These are phyloP conservation scores for Dendrolimus punctatus DNA, from an alignment of 1,140 invertebrate genomes.

Conservation along the genomic window DNA sequence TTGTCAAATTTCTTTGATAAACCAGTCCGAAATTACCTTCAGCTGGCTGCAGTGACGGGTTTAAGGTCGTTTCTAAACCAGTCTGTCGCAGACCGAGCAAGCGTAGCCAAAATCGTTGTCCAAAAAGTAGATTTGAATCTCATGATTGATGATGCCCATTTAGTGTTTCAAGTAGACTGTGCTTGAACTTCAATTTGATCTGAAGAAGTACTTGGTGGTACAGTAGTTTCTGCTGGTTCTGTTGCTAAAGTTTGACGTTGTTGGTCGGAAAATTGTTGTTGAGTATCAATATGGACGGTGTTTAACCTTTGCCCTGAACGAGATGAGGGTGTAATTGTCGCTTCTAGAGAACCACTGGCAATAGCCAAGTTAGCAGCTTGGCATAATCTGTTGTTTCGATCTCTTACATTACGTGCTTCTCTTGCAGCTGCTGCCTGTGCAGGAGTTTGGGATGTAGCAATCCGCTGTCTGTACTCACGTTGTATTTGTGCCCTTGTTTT, in stretches of 20 bases:
- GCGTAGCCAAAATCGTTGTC: slow-evolving; percentile 33
- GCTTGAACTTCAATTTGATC: slow-evolving; percentile 16
- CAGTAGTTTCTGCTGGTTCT: slow-evolving; percentile 16
- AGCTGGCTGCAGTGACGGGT: slow-evolving; percentile 30
- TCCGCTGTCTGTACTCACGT: slow-evolving; percentile 35
- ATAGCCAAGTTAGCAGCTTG: slow-evolving; percentile 22
- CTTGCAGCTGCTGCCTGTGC: slow-evolving; percentile 20
- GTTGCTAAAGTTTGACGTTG: slow-evolving; percentile 20
- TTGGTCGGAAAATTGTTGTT: slow-evolving; percentile 16
- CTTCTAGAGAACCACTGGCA: slow-evolving; percentile 17
- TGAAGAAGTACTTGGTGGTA: slow-evolving; percentile 22
- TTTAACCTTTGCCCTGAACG: slow-evolving; percentile 11
- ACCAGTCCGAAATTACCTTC: slow-evolving; percentile 34
- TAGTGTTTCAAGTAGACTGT: slow-evolving; percentile 25
- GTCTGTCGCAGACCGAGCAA: slow-evolving; percentile 31
- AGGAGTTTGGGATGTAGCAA: slow-evolving; percentile 26
- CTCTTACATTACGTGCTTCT: slow-evolving; percentile 19
- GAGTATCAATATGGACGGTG: slow-evolving; percentile 16
- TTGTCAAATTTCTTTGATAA: slow-evolving; percentile 29
- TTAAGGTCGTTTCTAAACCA: slow-evolving; percentile 35
- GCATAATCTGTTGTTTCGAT: slow-evolving; percentile 23
- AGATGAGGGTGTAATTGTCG: slow-evolving; percentile 15
- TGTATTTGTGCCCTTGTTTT: slow-evolving; percentile 25
- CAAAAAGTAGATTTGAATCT: slow-evolving; percentile 27
- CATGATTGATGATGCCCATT: slow-evolving; percentile 26